Percentiles rank a stretch among this genome's conserved stretches.
Conservation (phyloP, 2,888 invertebrate species). For the Urechis unicinctus region DNA sequence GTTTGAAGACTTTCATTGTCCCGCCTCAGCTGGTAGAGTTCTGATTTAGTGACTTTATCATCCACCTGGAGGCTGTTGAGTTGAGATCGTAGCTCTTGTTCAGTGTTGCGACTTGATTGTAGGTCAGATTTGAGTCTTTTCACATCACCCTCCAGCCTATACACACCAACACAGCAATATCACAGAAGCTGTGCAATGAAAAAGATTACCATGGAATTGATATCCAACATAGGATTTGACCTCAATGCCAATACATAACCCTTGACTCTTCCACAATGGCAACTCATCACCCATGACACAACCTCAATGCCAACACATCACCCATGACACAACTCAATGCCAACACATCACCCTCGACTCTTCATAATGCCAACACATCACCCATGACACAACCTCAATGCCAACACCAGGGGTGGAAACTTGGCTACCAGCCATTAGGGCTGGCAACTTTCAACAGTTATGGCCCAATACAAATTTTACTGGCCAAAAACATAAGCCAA, state of each 20-base stretch:
- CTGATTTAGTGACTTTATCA: conserved; percentile 65
- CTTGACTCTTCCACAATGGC: too few relatives aligned
- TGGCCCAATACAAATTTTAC: too few relatives aligned
- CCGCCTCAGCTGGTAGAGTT: conserved; percentile 72
- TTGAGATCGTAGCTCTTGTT: conserved; percentile 68
- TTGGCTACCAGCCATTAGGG: too few relatives aligned
- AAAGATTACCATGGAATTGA: too few relatives aligned
- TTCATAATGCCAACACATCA: not conserved
- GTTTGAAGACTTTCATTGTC: conserved; percentile 83
- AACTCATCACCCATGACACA: not conserved
- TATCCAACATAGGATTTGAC: too few relatives aligned
- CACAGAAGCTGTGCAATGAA: not conserved
- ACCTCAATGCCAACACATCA: not conserved
- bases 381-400: not conserved
- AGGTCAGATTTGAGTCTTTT: conserved; percentile 70
- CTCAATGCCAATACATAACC: too few relatives aligned
- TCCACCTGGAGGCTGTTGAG: conserved; percentile 60
- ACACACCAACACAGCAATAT: too few relatives aligned
- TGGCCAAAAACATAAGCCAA: too few relatives aligned
- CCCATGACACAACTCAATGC: too few relatives aligned
- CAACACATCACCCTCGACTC: too few relatives aligned
- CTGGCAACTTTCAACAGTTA: too few relatives aligned
- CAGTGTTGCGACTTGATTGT: conserved; percentile 64
- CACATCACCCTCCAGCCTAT: conserved; percentile 66
- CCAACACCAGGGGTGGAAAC: too few relatives aligned